Conservation (phyloP, 2,113 vertebrate species). For the Chamaea fasciata region DNA sequence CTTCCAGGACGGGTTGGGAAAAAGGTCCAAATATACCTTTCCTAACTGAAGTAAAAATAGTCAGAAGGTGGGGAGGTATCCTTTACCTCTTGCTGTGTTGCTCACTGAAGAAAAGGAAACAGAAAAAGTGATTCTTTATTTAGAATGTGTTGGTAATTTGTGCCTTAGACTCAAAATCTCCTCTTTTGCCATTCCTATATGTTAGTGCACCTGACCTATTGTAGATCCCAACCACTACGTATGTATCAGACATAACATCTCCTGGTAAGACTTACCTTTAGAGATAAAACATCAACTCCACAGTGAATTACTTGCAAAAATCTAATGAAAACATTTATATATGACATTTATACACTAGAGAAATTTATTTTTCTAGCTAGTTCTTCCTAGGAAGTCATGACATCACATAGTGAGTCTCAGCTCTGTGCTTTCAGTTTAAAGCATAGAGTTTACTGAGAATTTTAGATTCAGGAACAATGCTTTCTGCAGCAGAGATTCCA, state of each 20-base stretch:
- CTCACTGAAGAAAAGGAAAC: not conserved
- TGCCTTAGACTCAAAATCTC: not conserved
- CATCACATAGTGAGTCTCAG: not conserved
- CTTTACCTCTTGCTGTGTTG: not conserved
- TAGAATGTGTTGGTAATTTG: not conserved
- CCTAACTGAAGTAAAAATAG: not conserved
- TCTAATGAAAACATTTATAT: not conserved
- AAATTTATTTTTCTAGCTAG: not conserved
- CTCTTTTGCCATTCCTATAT: not conserved
- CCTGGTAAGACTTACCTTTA: not conserved
- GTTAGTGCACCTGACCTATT: not conserved
- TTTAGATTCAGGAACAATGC: not conserved
- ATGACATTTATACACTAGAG: not conserved
- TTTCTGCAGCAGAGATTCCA: not conserved
- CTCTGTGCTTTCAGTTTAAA: not conserved
- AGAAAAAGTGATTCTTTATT: not conserved
- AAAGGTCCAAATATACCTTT: not conserved
- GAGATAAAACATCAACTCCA: not conserved
- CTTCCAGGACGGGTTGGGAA: not conserved
- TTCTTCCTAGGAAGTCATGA: not conserved
- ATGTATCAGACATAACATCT: not conserved
- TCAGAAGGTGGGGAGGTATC: not conserved
- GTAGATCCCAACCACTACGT: not conserved
- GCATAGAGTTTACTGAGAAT: not conserved
- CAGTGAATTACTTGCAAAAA: not conserved